Evolutionary conservation across 2,113 vertebrate species (phyloP).

Genomic region (Corynorhinus townsendii): DNA sequence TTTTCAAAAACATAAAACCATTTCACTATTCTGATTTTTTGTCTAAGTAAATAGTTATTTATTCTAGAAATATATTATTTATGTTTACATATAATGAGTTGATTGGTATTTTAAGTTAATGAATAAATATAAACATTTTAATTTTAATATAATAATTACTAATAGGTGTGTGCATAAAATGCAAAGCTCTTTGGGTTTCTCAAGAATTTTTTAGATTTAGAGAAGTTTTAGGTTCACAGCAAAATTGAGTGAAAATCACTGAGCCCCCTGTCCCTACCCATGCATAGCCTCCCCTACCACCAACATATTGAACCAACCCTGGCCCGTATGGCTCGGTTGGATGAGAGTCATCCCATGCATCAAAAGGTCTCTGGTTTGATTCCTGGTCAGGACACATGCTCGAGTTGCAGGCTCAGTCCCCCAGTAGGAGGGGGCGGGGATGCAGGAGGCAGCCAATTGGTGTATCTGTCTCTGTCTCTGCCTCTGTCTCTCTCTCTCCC

Average conservation of each 20-base stretch:
- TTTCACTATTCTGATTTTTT: background rate
- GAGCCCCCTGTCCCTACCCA: background rate
- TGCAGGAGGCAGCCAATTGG: too few species aligned
- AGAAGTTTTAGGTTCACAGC: background rate
- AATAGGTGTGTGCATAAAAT: background rate
- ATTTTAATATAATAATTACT: background rate
- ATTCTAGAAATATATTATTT: background rate
- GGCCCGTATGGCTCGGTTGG: too few species aligned
- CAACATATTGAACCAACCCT: background rate
- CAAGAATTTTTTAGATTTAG: background rate
- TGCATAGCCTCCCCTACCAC: background rate
- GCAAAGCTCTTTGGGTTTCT: background rate
- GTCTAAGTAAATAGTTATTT: background rate
- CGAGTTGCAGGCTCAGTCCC: too few species aligned
- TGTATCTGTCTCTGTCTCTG: too few species aligned
- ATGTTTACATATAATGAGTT: background rate
- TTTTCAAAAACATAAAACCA: background rate
- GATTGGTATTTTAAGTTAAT: background rate
- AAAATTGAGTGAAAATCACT: background rate
- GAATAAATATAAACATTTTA: background rate
- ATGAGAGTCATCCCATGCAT: too few species aligned
- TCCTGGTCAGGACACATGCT: too few species aligned
- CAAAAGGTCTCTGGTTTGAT: too few species aligned
- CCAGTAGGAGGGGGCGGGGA: too few species aligned
- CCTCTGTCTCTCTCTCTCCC: too few species aligned